Base-by-base conservation (phyloP, 2,797 vertebrate species). In the Anas georgica region DNA sequence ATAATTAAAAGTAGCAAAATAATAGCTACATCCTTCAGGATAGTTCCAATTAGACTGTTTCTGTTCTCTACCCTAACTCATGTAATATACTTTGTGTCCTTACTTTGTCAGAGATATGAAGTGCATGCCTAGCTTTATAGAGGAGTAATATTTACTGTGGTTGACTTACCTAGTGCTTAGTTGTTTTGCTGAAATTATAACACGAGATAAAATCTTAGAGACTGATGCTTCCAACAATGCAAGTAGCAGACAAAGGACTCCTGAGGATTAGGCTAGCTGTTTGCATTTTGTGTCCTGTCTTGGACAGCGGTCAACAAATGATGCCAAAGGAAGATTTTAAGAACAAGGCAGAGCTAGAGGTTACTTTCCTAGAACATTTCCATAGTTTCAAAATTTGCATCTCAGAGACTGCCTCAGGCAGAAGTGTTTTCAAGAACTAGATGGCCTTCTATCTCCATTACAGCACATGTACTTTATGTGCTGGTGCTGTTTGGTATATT, bases 1-100 rank as follows among this genome's bases (percentile, higher is more conserved):
- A 29, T 82, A 93, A 85, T 83, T 79, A 28, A n/a, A 93, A 46
- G 45, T 56, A 73, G 87, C 11, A 29, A 39, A 70, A 59, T 59
- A 79, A 80, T 14, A 86, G 70, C 28, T 50, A 35, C 26, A 46
- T 50, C 5, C 35, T 68, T 72, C 21, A 62, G 78, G 39, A 86
- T 28, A 55, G 7, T 56, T 72, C 43, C 39, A 39, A 52, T 58
- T 55, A 66, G 41, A 93, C 80, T 16, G 5, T 46, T 87, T 83
- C 70, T 41, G n/a, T 64, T 85, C 14, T 54, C 62, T 77, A 77
- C 22, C 73, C 28, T 18, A 52, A 29, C 20, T 77, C 25, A 56
- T 46, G n/a, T 33, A 45, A 67, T 56, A 55, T 3, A 58, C 23
- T 83, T 74, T 5, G 48, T 18, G 28, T 26, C 6, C 45, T 59